These are phyloP conservation scores for Phoebastria nigripes DNA, from an alignment of 2,797 vertebrate genomes.

Conservation along the genomic window DNA sequence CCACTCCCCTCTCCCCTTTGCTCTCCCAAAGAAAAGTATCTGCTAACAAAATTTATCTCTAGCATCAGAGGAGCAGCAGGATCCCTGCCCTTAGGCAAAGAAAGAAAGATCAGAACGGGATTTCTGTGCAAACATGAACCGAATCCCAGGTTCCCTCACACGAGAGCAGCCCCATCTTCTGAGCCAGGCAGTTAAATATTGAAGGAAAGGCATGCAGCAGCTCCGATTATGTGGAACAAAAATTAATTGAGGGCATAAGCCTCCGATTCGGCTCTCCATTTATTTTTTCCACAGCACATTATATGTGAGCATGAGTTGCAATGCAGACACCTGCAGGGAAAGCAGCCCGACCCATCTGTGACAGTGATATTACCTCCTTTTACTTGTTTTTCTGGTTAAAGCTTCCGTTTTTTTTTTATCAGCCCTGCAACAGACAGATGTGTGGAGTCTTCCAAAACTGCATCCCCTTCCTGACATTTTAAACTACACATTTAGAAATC, in stretches of 20 bases:
- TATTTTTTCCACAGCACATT: constrained; percentile 41
- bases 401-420: not conserved
- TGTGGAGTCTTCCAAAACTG: not conserved
- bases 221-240: constrained; percentile 42
- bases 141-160: not conserved
- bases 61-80: constrained; percentile 33
- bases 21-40: not conserved
- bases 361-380: not conserved
- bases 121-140: constrained; percentile 1
- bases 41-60: constrained; percentile 30
- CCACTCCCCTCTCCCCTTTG: constrained; percentile 29
- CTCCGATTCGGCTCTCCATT: not conserved
- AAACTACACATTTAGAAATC: not conserved
- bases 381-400: constrained; percentile 26
- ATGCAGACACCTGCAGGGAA: constrained; percentile 24
- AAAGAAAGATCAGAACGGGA: not conserved
- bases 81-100: constrained; percentile 30
- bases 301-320: not conserved
- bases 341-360: not conserved
- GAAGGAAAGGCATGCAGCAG: constrained; percentile 36
- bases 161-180: not conserved
- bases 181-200: constrained; percentile 9
- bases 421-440: not conserved
- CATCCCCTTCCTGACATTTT: not conserved
- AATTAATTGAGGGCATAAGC: constrained; percentile 59